Evolutionary conservation across 2,113 vertebrate genomes (phyloP), one percentile per base, ranked within the genome.

Genomic region (Polyodon spathula): DNA sequence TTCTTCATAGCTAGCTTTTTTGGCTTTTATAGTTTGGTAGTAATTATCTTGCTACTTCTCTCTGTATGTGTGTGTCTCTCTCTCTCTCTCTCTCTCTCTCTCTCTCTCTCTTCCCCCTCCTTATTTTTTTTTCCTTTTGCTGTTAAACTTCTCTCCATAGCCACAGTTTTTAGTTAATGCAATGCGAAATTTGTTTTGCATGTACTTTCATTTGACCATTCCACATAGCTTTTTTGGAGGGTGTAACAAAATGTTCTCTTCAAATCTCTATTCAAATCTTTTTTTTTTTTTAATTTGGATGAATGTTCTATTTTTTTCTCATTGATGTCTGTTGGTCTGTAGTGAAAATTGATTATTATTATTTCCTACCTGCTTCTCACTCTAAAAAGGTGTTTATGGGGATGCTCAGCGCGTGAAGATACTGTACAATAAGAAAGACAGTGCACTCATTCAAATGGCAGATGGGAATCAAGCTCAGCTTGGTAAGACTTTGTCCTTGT

Each of bases 1-100:
- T 97, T 93, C 92, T 96, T 96, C 93, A 91, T 96, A 96, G 93
- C 87, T 95, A 97, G 93, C 94, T 92, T 89, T 89, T 97, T 88
- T 93, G 88, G 92, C 93, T 96, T 27, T 27, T 92, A 95, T 96
- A 92, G 86, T 94, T 95, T 90, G 91, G 84, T 87, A 93, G 88
- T 90, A 84, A 84, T 87, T 85, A 88, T 92, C 90, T 89, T 84
- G 84, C 82, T 84, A 60, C 82, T 89, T 85, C 39, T 52, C 39
- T 62, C 70, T 73, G 78, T 15, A 57, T 38, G 12, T 54, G 8
- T 57, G 10, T 65, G 41, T 56, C 48, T 69, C 63, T 64, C 15
- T 52, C 58, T 58, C 39, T 62, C 70, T 73, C 79, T 15, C 57
- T 38, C 17, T 54, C 10, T 57, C 10, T 27, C 42, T 65, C 42